Conservation (phyloP, 2,113 vertebrate species). For the Lampris incognitus region DNA sequence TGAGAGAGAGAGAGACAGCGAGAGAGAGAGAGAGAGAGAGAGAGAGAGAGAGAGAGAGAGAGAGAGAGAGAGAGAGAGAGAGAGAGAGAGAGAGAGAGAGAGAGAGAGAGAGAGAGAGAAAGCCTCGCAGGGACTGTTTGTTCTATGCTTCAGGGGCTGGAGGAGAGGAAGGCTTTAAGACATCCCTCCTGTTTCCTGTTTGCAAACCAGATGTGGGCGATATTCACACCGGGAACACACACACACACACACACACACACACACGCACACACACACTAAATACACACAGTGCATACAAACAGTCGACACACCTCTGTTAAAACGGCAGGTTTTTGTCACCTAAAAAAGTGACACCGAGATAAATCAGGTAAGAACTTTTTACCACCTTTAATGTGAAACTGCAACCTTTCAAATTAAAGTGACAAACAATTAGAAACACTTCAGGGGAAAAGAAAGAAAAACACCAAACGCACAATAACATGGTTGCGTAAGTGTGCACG, state of each 20-base stretch:
- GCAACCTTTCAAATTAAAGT: no score
- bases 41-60: neutral
- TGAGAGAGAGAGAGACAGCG: neutral
- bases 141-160: conserved; percentile 25
- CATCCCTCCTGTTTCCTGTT: conserved; percentile 62
- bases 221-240: conserved; percentile 19
- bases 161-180: conserved; percentile 48
- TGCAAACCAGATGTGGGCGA: conserved; percentile 33
- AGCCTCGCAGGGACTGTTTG: conserved; percentile 48
- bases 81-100: neutral
- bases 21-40: neutral
- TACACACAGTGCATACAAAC: no score
- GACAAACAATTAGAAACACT: no score
- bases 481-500: no score
- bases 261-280: no score
- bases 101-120: conserved; percentile 22
- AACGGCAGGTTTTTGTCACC: no score
- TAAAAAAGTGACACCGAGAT: no score
- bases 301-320: neutral
- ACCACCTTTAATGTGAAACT: no score
- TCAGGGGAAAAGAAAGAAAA: no score
- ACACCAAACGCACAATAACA: no score
- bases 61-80: conserved; percentile 1
- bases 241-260: neutral
- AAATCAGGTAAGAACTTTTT: no score